Base-by-base conservation (phyloP, 2,797 vertebrate genomes). In the Sebastes reedi region DNA sequence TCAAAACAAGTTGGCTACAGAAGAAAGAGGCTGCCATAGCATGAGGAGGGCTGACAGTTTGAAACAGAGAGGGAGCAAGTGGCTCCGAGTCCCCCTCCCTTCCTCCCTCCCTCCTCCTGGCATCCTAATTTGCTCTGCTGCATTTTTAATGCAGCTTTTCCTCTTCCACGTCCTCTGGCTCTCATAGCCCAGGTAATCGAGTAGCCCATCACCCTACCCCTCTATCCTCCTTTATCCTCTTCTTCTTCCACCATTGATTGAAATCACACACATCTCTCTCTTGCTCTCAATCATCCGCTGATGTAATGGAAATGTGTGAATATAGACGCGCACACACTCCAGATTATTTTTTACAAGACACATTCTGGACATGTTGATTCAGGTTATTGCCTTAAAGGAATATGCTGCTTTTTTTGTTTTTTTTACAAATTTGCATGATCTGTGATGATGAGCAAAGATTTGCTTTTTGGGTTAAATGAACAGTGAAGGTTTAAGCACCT, bases 91-190 rank as follows among this genome's bases (percentile, higher is more conserved):
- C 30, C 25, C 62, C 56, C 52, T 46, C 46, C 39, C 2, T 59
- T 65, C 52, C 70, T 55, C 67, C 42, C 70, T 5, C 13, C 24
- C 46, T 13, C 24, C 58, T 22, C 68, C 42, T 59, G 62, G 83
- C 74, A 79, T 80, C 87, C 81, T 91, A 65, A 91, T 92, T 93
- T 90, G 58, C 81, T 56, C 84, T 86, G 72, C 79, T 92, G 77
- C 89, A 93, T 94, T 89, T 93, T 95, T 93, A 88, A 93, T 91
- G 87, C 58, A 20, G 65, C 81, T 77, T 91, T 88, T 75, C 81
- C 82, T 84, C 75, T 64, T 76, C 76, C 32, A 5, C 67, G 25
- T 91, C 88, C 82, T 82, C 64, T 85, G 81, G 89, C 78, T 55
- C 71, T 83, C 61, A 64, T 61, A 68, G 80, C 69, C 32, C 85